Conservation (phyloP, 2,113 vertebrate genomes). For the Notiomystis cincta region DNA sequence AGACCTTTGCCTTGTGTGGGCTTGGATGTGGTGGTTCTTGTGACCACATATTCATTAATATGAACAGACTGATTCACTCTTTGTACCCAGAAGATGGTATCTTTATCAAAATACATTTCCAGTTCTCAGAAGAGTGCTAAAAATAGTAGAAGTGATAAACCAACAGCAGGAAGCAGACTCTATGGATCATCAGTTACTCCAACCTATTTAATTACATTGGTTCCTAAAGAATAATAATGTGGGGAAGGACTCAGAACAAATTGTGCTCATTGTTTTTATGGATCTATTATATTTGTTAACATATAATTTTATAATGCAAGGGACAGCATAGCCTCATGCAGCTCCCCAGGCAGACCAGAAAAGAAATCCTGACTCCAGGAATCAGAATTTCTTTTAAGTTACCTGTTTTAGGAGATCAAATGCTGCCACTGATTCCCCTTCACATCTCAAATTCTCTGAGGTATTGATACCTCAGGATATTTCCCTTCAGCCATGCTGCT, state of each 20-base stretch:
- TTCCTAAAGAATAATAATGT: neutral
- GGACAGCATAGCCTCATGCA: neutral
- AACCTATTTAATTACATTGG: neutral
- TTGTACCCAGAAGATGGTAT: neutral
- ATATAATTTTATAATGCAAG: neutral
- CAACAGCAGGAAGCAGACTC: neutral
- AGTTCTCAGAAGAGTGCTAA: neutral
- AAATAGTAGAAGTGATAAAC: slow-evolving; percentile 3
- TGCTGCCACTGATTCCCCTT: neutral
- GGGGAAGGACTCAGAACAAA: neutral
- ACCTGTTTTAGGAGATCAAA: neutral
- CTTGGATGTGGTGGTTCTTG: neutral
- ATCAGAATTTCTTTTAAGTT: neutral
- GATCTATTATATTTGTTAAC: neutral
- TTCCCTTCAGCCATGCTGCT: neutral
- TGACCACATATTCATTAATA: slow-evolving; percentile 9
- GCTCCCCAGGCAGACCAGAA: neutral
- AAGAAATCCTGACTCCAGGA: neutral
- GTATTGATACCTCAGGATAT: neutral
- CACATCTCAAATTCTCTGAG: neutral
- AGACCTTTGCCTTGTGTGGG: neutral
- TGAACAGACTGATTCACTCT: neutral
- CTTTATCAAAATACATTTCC: slow-evolving; percentile 21
- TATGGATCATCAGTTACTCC: neutral
- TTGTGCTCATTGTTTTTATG: neutral